A percentile compares a stretch with the other conserved stretches of the same genome.
phyloP scores from a whole-genome alignment of 30 jellyfish, hydroid and myxozoan species.

The Aurelia coerulea region DNA sequence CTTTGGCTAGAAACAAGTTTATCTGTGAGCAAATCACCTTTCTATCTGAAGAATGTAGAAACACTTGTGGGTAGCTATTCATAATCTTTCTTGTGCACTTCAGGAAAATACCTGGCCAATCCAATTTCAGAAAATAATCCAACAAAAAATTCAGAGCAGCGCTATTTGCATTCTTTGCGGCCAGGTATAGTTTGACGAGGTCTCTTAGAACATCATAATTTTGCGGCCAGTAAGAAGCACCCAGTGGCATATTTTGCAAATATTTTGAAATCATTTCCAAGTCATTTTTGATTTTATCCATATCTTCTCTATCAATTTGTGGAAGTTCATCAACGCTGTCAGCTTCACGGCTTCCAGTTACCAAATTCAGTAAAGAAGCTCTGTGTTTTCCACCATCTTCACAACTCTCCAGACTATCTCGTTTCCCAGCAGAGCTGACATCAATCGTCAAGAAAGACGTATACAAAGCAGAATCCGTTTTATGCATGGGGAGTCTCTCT shows the following conservation, averaged over 20 bases:
- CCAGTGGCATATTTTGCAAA: slow-evolving; percentile 67
- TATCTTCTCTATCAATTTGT: slow-evolving; percentile 58
- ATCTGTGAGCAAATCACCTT: slow-evolving; percentile 27
- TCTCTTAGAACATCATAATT: slow-evolving; percentile 77
- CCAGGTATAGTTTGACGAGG: slow-evolving; percentile 66
- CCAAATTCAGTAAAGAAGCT: slow-evolving; percentile 49
- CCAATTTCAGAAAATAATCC: slow-evolving; percentile 72
- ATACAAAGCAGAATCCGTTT: slow-evolving; percentile 41
- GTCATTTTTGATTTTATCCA: slow-evolving; percentile 58
- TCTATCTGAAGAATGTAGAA: slow-evolving; percentile 64
- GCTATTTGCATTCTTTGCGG: slow-evolving; percentile 36
- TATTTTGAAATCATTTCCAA: slow-evolving; percentile 70
- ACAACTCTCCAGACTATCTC: neutral
- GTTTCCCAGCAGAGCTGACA: slow-evolving; percentile 48
- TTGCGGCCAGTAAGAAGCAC: slow-evolving; percentile 75
- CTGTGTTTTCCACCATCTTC: slow-evolving; percentile 63
- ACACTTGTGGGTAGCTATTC: slow-evolving; percentile 83
- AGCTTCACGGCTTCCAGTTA: slow-evolving; percentile 42
- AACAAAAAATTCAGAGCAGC: slow-evolving; percentile 42
- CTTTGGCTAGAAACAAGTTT: no score
- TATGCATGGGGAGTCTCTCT: neutral
- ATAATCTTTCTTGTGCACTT: slow-evolving; percentile 68
- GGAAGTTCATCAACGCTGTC: slow-evolving; percentile 3
- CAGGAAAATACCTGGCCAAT: slow-evolving; percentile 80
- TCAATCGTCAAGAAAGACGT: slow-evolving; percentile 76